A percentile compares a stretch with the other conserved stretches of the same genome.
Conservation (phyloP, 2,888 invertebrate species). For the Trachelus iudaicus region DNA sequence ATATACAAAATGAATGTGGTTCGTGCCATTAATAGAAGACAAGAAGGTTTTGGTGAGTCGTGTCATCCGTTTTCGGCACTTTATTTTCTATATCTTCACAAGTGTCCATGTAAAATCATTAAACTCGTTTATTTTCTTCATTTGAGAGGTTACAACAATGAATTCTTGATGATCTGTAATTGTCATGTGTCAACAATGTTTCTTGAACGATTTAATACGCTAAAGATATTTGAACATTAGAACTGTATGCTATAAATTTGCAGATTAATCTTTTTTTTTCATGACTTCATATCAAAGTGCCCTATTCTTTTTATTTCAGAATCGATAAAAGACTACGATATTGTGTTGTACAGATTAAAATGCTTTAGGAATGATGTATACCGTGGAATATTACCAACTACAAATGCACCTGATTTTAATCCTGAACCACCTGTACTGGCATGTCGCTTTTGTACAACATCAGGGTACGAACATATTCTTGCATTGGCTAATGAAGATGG, state of each 20-base stretch:
- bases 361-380: constrained; percentile 75
- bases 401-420: constrained; percentile 68
- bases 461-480: constrained; percentile 76
- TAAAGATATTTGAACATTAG: background rate
- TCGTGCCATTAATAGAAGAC: constrained; percentile 46
- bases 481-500: constrained; percentile 91
- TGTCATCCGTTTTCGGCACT: constrained; percentile 2
- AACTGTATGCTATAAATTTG: background rate
- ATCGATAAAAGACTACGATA: constrained; percentile 70
- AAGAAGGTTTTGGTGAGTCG: constrained; percentile 53
- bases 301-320: constrained; percentile 36
- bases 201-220: background rate
- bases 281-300: background rate
- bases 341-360: constrained; percentile 72
- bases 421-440: constrained; percentile 83
- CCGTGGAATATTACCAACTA: constrained; percentile 71
- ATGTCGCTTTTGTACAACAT: constrained; percentile 78
- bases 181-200: no score
- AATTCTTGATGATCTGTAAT: no score
- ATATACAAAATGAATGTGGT: constrained; percentile 49
- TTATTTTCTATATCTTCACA: background rate
- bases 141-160: background rate
- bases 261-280: background rate
- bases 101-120: background rate
- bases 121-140: background rate